A percentile compares a stretch with the other conserved stretches of the same genome.
phyloP scores from a whole-genome alignment of 1,140 invertebrate species.

The Drosophila bocki region DNA sequence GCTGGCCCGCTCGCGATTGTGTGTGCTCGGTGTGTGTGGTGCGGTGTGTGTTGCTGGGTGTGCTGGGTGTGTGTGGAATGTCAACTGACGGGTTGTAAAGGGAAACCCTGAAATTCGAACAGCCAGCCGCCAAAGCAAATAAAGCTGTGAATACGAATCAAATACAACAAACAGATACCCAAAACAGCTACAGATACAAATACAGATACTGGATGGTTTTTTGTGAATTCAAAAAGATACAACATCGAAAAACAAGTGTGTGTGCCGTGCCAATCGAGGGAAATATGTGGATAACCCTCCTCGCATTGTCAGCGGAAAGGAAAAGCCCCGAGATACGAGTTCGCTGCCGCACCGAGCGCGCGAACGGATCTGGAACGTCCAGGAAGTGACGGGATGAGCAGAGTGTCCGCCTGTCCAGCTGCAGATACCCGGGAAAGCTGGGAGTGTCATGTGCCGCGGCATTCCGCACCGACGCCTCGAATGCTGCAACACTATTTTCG shows the following conservation, averaged over 20 bases:
- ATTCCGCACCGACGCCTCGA: conserved; percentile 63
- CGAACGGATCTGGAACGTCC: not conserved
- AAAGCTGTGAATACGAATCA: conserved; percentile 57
- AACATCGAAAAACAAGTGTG: conserved; percentile 2
- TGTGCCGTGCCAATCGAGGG: conserved; percentile 4
- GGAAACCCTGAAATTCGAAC: conserved; percentile 77
- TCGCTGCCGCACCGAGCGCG: not conserved
- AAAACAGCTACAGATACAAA: conserved; percentile 19
- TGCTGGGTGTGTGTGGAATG: conserved; percentile 67
- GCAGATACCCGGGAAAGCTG: conserved; percentile 23
- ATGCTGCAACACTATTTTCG: conserved; percentile 75
- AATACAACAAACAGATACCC: conserved; percentile 48
- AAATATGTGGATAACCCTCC: conserved; percentile 27
- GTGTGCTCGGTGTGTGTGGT: conserved; percentile 40
- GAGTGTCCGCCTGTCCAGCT: conserved; percentile 16
- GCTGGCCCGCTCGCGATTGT: conserved; percentile 27
- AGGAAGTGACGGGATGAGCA: conserved; percentile 22
- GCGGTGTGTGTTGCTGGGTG: conserved; percentile 45
- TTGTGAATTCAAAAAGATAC: conserved; percentile 12
- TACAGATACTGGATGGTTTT: conserved; percentile 22
- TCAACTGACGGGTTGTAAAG: conserved; percentile 81
- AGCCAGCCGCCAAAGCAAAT: conserved; percentile 49
- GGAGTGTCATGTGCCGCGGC: conserved; percentile 70
- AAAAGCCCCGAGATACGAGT: conserved; percentile 8
- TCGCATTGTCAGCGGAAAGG: conserved; percentile 16